phyloP scores from a whole-genome alignment of 92 coral and sea anemone species.

The Palythoa heliodiscus region DNA sequence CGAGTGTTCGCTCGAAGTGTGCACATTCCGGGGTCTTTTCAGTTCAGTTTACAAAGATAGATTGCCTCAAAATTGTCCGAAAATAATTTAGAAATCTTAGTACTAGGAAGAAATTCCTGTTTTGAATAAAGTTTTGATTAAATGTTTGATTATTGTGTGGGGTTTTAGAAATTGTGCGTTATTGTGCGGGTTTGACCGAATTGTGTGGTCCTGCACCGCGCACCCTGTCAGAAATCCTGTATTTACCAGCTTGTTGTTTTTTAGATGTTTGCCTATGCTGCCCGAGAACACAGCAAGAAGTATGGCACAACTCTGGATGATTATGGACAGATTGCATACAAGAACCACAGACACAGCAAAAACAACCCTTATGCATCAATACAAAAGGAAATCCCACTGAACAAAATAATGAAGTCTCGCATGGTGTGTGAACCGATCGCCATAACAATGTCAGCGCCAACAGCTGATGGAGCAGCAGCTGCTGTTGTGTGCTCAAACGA shows the following conservation, averaged over 20 bases:
- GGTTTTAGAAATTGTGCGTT: too few relatives aligned
- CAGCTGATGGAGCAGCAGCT: constrained; percentile 90
- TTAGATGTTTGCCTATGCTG: constrained; percentile 85
- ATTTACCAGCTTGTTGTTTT: neutral
- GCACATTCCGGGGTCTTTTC: too few relatives aligned
- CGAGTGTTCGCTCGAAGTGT: too few relatives aligned
- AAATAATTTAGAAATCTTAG: too few relatives aligned
- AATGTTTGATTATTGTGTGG: too few relatives aligned
- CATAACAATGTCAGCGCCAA: constrained; percentile 80
- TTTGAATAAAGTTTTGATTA: too few relatives aligned
- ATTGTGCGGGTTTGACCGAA: too few relatives aligned
- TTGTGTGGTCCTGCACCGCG: too few relatives aligned
- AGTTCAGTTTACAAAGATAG: too few relatives aligned
- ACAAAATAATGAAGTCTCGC: constrained; percentile 53
- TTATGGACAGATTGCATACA: constrained; percentile 74
- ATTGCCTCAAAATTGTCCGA: too few relatives aligned
- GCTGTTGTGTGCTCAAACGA: constrained; percentile 79
- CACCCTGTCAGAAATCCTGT: too few relatives aligned
- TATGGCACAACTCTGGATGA: constrained; percentile 77
- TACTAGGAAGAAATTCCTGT: too few relatives aligned
- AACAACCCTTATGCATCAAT: constrained; percentile 77
- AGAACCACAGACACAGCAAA: constrained; percentile 77
- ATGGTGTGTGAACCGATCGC: constrained; percentile 74
- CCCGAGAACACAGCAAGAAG: constrained; percentile 74
- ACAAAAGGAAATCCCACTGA: constrained; percentile 64